These are phyloP conservation scores for Parauchenoglanis punctatus DNA, from an alignment of 2,797 vertebrate genomes.

Conservation along the genomic window DNA sequence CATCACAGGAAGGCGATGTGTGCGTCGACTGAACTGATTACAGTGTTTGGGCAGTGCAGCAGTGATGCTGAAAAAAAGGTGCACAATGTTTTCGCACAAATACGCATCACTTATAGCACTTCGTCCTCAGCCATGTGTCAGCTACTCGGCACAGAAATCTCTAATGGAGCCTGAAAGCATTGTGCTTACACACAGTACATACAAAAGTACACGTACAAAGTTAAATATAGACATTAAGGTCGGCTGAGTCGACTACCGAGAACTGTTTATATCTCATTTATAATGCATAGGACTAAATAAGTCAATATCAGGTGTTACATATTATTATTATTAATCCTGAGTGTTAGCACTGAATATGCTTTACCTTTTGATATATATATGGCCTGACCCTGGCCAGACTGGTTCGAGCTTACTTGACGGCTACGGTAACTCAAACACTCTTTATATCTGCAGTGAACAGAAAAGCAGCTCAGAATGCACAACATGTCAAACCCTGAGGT, in stretches of 20 bases:
- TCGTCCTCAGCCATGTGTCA: not conserved
- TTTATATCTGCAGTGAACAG: not conserved
- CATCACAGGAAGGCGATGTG: not conserved
- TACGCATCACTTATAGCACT: constrained; percentile 1
- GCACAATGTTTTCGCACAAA: not conserved
- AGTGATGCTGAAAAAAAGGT: not conserved
- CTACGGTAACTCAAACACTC: not conserved
- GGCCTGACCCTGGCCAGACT: not conserved
- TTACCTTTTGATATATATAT: not conserved
- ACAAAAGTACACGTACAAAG: not conserved
- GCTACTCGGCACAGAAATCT: not conserved
- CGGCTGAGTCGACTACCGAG: not conserved
- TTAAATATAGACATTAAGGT: not conserved
- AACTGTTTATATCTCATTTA: not conserved
- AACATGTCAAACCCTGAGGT: not conserved
- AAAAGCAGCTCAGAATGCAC: not conserved
- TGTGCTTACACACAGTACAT: not conserved
- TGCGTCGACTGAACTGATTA: constrained; percentile 14
- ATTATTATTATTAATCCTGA: not conserved
- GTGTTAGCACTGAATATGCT: not conserved
- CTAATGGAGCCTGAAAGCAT: constrained; percentile 10
- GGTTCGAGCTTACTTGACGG: not conserved
- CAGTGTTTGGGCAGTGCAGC: not conserved
- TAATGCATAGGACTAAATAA: not conserved
- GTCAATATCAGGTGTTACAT: not conserved